phyloP scores from a whole-genome alignment of 1,140 invertebrate species.

The Dryas iulia region DNA sequence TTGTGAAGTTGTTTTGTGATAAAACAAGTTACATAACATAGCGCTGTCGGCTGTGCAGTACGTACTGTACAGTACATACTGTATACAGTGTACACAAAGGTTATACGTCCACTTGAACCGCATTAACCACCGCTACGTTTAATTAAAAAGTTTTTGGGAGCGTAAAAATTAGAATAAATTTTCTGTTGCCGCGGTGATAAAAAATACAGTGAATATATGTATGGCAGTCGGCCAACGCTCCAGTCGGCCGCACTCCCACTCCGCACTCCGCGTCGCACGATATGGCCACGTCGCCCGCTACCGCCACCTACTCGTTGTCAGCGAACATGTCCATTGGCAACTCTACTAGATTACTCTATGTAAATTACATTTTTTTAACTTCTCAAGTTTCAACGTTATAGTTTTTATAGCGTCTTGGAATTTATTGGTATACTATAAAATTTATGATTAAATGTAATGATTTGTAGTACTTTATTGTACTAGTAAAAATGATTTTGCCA shows the following conservation, averaged over 20 bases:
- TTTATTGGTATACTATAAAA: too few relatives aligned
- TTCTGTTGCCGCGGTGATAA: background rate
- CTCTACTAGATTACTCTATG: background rate
- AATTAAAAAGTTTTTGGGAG: constrained; percentile 3
- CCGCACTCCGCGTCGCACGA: too few relatives aligned
- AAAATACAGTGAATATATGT: background rate
- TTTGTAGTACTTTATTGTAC: too few relatives aligned
- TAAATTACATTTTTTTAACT: background rate
- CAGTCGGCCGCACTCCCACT: background rate
- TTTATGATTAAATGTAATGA: too few relatives aligned
- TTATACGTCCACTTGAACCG: background rate
- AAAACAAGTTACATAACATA: too few relatives aligned
- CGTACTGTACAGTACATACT: too few relatives aligned
- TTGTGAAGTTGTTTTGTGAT: background rate
- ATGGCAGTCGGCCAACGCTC: background rate
- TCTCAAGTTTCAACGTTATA: too few relatives aligned
- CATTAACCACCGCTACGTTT: background rate
- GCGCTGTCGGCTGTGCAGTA: too few relatives aligned
- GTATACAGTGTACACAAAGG: background rate
- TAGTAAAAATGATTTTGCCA: too few relatives aligned
- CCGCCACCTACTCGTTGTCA: background rate
- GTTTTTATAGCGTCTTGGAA: too few relatives aligned
- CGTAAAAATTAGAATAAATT: constrained; percentile 1
- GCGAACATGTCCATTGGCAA: background rate
- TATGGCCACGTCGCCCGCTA: too few relatives aligned